Evolutionary conservation across 2,797 vertebrate genomes (phyloP).

Genomic region (Peromyscus nudipes): DNA sequence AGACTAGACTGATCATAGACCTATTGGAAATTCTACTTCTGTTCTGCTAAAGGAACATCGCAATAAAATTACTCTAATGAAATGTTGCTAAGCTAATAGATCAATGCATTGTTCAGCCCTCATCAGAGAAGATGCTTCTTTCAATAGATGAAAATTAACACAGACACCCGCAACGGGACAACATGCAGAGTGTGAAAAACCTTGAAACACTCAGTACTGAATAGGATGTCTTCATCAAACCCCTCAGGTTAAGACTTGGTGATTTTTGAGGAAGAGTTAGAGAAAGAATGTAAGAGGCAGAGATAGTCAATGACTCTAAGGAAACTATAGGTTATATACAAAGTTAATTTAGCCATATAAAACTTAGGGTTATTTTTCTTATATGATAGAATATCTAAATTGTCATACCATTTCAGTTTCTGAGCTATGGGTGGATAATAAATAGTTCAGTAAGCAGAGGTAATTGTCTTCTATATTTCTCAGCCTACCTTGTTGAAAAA

Average conservation of each 20-base stretch:
- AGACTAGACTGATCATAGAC: background rate
- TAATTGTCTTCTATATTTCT: background rate
- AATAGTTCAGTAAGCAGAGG: background rate
- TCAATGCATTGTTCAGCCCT: background rate
- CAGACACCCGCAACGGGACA: background rate
- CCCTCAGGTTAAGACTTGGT: rapidly evolving
- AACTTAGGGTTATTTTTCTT: background rate
- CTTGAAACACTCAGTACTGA: background rate
- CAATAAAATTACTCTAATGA: background rate
- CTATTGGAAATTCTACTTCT: background rate
- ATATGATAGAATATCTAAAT: background rate
- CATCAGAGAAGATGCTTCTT: background rate
- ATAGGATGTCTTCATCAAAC: background rate
- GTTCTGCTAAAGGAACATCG: background rate
- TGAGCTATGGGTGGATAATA: background rate
- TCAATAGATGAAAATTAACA: background rate
- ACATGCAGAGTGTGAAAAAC: background rate
- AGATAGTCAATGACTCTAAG: background rate
- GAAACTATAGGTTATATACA: background rate
- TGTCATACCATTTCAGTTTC: background rate
- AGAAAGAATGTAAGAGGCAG: background rate
- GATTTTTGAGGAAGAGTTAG: background rate
- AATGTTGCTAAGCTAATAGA: background rate
- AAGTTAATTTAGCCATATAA: background rate
- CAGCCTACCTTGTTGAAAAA: background rate